Base-by-base conservation (phyloP, 2,797 vertebrate species). In the Knipowitschia caucasica region DNA sequence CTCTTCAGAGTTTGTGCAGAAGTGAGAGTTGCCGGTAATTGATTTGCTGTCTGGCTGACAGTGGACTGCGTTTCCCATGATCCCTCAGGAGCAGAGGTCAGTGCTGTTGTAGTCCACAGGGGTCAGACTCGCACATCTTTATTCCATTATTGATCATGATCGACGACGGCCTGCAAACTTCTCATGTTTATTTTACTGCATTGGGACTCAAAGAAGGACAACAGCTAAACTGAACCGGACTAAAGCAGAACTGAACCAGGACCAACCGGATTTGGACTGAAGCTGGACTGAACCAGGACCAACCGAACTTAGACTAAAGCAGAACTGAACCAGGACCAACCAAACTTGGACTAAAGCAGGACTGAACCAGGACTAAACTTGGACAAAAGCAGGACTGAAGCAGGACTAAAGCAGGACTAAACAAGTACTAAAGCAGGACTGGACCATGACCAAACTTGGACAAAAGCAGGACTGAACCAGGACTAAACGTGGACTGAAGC, bases 41-140 rank as follows among this genome's bases (percentile, higher is more conserved):
- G 44, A 46, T 46, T 46, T 46, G 25, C 44, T 46, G 44, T 46
- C 44, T 9, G 26, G 5, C 25, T 46, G 44, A 46, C 44, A 46
- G 44, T 20, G 44, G 44, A 46, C 44, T 29, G 25, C 44, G 26
- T 46, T 46, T 46, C 44, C 44, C 44, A 46, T 46, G 44, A 46
- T 46, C 44, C 44, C 44, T 27, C 44, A 46, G 44, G 44, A 46
- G 44, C 44, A 46, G 44, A 46, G 44, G 44, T 46, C 44, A 46
- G 26, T 17, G 26, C 43, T 44, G 42, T 17, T 26, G 24, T 15
- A 27, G 42, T 44, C 42, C 24, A 27, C 24, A 27, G 42, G 24
- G 42, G 23, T 44, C 42, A 27, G 6, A 27, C 12, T 25, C 44
- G 3, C 25, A 10, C 25, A 25, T 46, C 44, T 46, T 46, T 46